These are phyloP conservation scores for Menura novaehollandiae DNA, from an alignment of 2,113 vertebrate genomes.

Conservation along the genomic window DNA sequence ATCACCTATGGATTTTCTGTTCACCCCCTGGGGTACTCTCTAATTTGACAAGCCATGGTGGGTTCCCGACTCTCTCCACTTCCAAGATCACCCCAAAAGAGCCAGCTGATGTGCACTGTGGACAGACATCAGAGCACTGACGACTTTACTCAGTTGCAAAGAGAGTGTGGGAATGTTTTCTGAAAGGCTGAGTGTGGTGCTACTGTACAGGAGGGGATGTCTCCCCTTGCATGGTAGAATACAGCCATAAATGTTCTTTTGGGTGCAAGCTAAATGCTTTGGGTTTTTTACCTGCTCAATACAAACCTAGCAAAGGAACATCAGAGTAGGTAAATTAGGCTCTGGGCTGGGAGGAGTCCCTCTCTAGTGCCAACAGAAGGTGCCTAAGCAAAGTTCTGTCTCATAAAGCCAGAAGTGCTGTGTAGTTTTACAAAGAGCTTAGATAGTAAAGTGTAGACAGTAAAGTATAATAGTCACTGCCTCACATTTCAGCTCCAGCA, in stretches of 20 bases:
- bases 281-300: neutral
- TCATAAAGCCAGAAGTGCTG: neutral
- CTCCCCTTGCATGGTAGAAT: neutral
- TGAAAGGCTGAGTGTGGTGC: neutral
- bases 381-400: neutral
- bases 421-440: neutral
- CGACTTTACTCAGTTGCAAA: neutral
- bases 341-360: rapidly evolving
- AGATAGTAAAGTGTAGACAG: rapidly evolving
- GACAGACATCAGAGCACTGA: neutral
- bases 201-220: rapidly evolving
- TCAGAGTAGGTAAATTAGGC: neutral
- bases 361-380: neutral
- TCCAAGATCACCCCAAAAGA: neutral
- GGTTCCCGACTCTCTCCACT: neutral
- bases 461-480: rapidly evolving
- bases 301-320: neutral
- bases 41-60: neutral
- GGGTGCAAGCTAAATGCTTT: neutral
- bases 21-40: neutral
- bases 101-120: neutral
- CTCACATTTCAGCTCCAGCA: neutral
- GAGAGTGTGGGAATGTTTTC: neutral
- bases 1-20: neutral
- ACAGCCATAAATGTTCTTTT: neutral